These are phyloP conservation scores for Pseudomyrmex flavicornis DNA, from an alignment of 1,140 invertebrate genomes.

Conservation along the genomic window DNA sequence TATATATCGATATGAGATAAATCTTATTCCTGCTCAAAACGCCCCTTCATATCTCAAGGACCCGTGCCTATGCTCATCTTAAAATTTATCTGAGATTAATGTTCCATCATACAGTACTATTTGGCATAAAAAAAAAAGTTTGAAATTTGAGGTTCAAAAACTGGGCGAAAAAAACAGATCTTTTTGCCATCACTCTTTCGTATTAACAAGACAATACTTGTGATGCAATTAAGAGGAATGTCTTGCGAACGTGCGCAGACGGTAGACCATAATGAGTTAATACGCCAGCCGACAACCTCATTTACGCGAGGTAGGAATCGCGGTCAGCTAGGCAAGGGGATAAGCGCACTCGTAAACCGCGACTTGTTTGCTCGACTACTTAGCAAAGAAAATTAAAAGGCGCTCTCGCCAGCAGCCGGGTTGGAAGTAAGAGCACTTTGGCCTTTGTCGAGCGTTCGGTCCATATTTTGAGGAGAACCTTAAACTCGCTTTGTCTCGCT, in stretches of 20 bases:
- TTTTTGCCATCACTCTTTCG: not conserved
- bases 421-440: constrained; percentile 67
- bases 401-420: constrained; percentile 24
- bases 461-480: constrained; percentile 54
- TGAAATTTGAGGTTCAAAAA: too few species aligned
- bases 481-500: constrained; percentile 39
- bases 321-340: constrained; percentile 39
- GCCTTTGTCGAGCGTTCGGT: constrained; percentile 53
- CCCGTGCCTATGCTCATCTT: too few species aligned
- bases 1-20: too few species aligned
- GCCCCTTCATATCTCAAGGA: too few species aligned
- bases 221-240: not conserved
- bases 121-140: too few species aligned
- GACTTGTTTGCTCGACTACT: constrained; percentile 67
- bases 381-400: constrained; percentile 69
- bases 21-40: too few species aligned
- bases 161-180: not conserved
- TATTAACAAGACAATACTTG: not conserved
- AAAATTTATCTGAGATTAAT: too few species aligned
- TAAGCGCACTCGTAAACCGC: constrained; percentile 67
- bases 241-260: not conserved
- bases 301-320: constrained; percentile 59
- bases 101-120: too few species aligned
- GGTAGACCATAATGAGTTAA: constrained; percentile 26
- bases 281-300: constrained; percentile 18